phyloP scores from a whole-genome alignment of 2,113 vertebrate species.

The Naja naja region DNA sequence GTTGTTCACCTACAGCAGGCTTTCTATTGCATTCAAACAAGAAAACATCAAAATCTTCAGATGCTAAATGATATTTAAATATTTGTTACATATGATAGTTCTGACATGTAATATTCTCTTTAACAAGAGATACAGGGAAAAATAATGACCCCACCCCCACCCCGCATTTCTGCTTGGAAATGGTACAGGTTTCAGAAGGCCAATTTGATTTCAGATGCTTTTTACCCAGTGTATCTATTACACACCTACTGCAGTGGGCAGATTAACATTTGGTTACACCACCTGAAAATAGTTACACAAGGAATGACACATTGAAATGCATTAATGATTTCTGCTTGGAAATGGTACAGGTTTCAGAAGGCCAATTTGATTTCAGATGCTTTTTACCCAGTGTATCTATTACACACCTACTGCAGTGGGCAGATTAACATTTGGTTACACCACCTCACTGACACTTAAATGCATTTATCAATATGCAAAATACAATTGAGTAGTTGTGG shows the following conservation, averaged over 20 bases:
- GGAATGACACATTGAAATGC: too few species aligned
- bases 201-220: conserved; percentile 48
- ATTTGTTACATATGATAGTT: conserved; percentile 55
- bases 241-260: not conserved
- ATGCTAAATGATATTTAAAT: conserved; percentile 65
- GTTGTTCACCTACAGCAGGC: conserved; percentile 64
- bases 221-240: conserved; percentile 34
- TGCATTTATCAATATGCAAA: conserved; percentile 16
- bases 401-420: not conserved
- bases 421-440: conserved; percentile 19
- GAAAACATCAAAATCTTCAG: conserved; percentile 54
- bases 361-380: conserved; percentile 45
- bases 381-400: conserved; percentile 37
- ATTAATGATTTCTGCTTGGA: conserved; percentile 69
- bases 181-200: conserved; percentile 52
- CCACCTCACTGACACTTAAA: not conserved
- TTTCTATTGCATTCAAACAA: conserved; percentile 64
- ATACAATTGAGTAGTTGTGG: not conserved
- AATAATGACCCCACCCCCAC: conserved; percentile 54
- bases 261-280: conserved; percentile 22
- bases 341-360: conserved; percentile 54
- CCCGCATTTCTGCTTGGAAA: conserved; percentile 63
- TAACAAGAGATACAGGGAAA: conserved; percentile 59
- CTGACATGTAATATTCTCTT: conserved; percentile 71
- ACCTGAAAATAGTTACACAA: conserved; percentile 9